Conservation (phyloP, 2,797 vertebrate species). For the Mallotus villosus region DNA sequence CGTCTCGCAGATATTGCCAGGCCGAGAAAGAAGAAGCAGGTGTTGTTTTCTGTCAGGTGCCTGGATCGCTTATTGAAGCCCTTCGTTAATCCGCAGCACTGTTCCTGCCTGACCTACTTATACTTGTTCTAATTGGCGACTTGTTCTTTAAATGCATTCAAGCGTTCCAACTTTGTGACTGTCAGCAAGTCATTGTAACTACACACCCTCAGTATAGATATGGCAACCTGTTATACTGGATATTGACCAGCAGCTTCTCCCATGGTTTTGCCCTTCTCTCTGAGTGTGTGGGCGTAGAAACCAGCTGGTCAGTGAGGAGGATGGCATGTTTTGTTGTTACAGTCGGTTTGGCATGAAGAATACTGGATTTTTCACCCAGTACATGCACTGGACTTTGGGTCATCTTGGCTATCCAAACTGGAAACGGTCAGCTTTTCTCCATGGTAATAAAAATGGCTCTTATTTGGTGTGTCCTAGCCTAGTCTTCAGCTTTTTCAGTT, state of each 20-base stretch:
- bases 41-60: conserved; percentile 40
- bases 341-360: conserved; percentile 59
- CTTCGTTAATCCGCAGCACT: conserved; percentile 34
- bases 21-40: conserved; percentile 11
- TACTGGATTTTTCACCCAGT: conserved; percentile 48
- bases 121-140: background rate
- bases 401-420: conserved; percentile 36
- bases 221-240: conserved; percentile 42
- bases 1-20: conserved; percentile 15
- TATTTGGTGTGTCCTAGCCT: background rate
- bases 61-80: conserved; percentile 33
- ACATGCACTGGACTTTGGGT: conserved; percentile 37
- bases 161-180: too few species aligned
- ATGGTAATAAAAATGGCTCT: conserved; percentile 4
- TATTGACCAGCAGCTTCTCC: conserved; percentile 58
- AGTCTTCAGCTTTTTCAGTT: background rate
- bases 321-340: conserved; percentile 70
- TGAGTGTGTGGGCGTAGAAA: conserved; percentile 72
- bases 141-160: background rate
- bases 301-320: conserved; percentile 77
- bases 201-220: background rate
- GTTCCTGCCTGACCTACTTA: conserved; percentile 40
- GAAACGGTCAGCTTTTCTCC: conserved; percentile 18
- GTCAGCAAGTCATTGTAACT: too few species aligned
- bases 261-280: conserved; percentile 59